Evolutionary conservation across 2,113 vertebrate genomes (phyloP).

Genomic region (Conger conger): DNA sequence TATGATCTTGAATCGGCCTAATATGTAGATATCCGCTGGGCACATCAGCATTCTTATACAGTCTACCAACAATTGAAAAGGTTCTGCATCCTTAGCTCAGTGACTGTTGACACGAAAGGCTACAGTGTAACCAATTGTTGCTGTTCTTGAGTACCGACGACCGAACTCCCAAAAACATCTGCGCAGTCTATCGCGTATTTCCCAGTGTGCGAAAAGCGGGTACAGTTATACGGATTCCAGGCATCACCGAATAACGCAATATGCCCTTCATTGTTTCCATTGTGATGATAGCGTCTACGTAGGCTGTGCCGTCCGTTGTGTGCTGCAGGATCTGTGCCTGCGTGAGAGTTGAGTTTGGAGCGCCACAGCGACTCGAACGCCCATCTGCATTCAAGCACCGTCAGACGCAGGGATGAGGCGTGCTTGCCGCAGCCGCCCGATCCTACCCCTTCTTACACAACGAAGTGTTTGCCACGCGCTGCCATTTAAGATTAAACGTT

Average conservation of each 20-base stretch:
- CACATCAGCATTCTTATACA: neutral
- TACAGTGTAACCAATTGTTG: neutral
- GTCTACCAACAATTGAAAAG: too few relatives aligned
- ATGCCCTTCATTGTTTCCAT: neutral
- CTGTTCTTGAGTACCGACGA: neutral
- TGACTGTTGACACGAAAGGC: neutral
- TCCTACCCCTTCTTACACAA: neutral
- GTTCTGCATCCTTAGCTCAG: neutral
- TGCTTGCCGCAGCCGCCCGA: neutral
- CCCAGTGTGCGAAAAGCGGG: neutral
- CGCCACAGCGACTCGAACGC: neutral
- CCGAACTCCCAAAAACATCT: neutral
- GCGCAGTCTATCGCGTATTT: neutral
- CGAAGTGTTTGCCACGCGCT: neutral
- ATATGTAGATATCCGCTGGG: neutral
- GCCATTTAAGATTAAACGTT: neutral
- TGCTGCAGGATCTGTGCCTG: neutral
- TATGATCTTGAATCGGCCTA: neutral
- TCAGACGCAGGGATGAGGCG: neutral
- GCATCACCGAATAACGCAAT: neutral
- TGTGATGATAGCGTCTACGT: neutral
- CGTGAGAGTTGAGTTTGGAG: neutral
- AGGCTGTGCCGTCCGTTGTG: neutral
- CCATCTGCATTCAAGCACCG: neutral
- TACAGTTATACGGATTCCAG: neutral